Percentiles rank a stretch among this genome's conserved stretches.
These are phyloP conservation scores for Meda fulgida DNA, from an alignment of 2,797 vertebrate genomes.

Conservation along the genomic window DNA sequence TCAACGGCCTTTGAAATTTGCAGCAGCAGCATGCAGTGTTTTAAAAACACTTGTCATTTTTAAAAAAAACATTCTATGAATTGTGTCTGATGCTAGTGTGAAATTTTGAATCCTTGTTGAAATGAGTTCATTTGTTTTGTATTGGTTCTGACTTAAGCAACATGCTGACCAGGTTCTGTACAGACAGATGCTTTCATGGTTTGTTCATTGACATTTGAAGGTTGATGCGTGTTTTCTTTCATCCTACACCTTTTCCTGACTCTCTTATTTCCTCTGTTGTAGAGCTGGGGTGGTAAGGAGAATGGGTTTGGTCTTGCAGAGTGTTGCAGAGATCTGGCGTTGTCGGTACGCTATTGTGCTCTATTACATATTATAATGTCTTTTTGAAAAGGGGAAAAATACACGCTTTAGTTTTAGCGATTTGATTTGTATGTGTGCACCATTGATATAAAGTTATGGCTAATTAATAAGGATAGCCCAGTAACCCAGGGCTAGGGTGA, in stretches of 20 bases:
- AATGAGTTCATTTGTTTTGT: conserved; percentile 14
- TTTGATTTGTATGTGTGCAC: background rate
- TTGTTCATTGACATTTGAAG: conserved; percentile 47
- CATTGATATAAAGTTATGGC: background rate
- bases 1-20: background rate
- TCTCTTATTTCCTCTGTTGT: conserved; percentile 27
- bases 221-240: conserved; percentile 64
- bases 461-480: background rate
- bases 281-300: conserved; percentile 98
- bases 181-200: conserved; percentile 19
- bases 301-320: conserved; percentile 96
- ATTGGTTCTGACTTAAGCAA: background rate
- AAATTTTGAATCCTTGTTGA: background rate
- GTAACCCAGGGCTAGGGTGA: background rate
- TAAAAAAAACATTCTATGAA: background rate
- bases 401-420: background rate
- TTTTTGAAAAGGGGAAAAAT: background rate
- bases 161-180: conserved; percentile 28
- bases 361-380: background rate
- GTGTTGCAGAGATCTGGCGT: conserved; percentile 92
- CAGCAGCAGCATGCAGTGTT: background rate
- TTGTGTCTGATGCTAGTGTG: background rate
- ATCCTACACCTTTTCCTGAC: conserved; percentile 48
- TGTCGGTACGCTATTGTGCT: conserved; percentile 78
- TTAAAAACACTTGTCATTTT: background rate